Evolutionary conservation across 1,140 invertebrate genomes (phyloP).

Genomic region (Euura saliciscinereae): DNA sequence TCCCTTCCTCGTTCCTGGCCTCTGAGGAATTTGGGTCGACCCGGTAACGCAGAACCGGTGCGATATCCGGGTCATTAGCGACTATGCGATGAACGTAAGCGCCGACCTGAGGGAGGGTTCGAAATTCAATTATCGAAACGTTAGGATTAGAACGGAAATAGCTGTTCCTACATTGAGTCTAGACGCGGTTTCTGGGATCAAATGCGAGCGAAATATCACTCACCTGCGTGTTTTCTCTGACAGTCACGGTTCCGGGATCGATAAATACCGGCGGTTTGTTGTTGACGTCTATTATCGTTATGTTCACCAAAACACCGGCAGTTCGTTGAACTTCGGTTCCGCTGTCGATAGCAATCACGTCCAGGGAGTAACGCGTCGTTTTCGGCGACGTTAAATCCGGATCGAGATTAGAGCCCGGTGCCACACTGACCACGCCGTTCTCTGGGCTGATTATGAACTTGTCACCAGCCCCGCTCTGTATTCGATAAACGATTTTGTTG

Average conservation of each 20-base stretch:
- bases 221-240: constrained; percentile 80
- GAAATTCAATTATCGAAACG: constrained; percentile 14
- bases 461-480: constrained; percentile 84
- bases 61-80: constrained; percentile 81
- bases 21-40: constrained; percentile 74
- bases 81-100: constrained; percentile 70
- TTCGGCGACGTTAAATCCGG: constrained; percentile 83
- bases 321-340: constrained; percentile 82
- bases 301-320: constrained; percentile 76
- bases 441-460: constrained; percentile 90
- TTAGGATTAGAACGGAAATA: not conserved
- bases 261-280: constrained; percentile 83
- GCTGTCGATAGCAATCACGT: constrained; percentile 83
- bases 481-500: constrained; percentile 86
- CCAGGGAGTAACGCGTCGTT: constrained; percentile 70
- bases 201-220: constrained; percentile 25
- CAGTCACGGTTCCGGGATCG: constrained; percentile 70
- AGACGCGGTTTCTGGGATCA: too few relatives aligned
- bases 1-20: constrained; percentile 81
- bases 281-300: constrained; percentile 88
- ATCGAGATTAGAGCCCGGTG: constrained; percentile 85
- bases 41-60: constrained; percentile 75
- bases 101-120: constrained; percentile 64
- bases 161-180: not conserved
- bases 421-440: constrained; percentile 83